These are phyloP conservation scores for Sebastes steindachneri DNA, from an alignment of 2,797 vertebrate species.

Conservation along the genomic window DNA sequence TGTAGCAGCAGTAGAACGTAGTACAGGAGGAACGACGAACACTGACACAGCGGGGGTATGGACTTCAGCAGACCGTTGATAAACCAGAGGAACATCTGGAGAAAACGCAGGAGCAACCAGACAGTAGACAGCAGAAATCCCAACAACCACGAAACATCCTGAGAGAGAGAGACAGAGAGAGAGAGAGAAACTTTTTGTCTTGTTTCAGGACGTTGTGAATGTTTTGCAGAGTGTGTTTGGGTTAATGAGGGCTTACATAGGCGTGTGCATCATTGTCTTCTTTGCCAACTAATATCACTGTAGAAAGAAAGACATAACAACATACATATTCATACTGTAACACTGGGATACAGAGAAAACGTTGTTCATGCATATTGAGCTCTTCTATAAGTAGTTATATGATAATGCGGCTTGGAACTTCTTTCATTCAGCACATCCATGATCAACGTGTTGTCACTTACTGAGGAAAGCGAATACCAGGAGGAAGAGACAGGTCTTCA, in stretches of 20 bases:
- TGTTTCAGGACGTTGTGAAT: neutral
- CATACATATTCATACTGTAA: neutral
- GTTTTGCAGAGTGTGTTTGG: neutral
- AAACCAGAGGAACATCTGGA: neutral
- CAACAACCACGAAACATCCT: neutral
- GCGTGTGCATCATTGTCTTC: neutral
- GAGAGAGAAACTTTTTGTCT: neutral
- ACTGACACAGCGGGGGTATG: neutral
- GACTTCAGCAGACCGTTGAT: neutral
- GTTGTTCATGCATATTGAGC: neutral
- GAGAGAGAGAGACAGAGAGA: neutral
- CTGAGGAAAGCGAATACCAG: neutral
- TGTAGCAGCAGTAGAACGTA: neutral
- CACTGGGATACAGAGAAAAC: neutral
- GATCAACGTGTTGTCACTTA: neutral
- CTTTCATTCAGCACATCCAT: neutral
- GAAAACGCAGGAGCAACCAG: neutral
- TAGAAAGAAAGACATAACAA: neutral
- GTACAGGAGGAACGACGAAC: neutral
- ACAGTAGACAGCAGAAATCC: neutral
- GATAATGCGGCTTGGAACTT: neutral
- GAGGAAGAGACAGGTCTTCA: neutral
- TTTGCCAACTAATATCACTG: neutral
- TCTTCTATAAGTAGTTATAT: neutral
- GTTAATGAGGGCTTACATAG: neutral